Evolutionary conservation across 2,888 invertebrate species (phyloP), one percentile per base, ranked within the genome.

Genomic region (Amphipyra berbera): DNA sequence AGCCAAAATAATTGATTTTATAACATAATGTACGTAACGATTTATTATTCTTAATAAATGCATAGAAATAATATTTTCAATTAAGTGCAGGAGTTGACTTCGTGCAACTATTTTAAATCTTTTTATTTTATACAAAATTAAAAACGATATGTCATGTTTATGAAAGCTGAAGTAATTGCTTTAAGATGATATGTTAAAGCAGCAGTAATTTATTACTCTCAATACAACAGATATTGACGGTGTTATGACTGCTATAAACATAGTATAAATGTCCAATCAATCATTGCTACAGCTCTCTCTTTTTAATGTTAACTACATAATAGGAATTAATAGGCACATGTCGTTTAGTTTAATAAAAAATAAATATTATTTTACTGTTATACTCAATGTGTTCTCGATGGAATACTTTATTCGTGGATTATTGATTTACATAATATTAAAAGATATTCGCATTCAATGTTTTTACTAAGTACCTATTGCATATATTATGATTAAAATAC

Each of bases 201-300:
- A 5, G 21, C 13, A 42, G 49, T 59, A 44, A 71, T 76, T 60
- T 57, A 68, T 73, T 57, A 73, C 48, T 60, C 10, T 55, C 58
- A 58, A 68, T 61, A 58, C 48, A 66, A 66, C 55, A 66, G 27
- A 56, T 15, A 63, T 59, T 59, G 73, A 65, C 68, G 48, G 15
- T 52, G 38, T 63, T 74, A 66, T 73, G 63, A 66, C 49, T 42
- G 61, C 27, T 56, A 60, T 61, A 73, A 76, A 67, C 35, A 45
- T 35, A n/a, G 42, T 58, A 64, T 69, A 61, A 61, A 63, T 65
- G 49, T 14, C 13, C 52, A 33, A 68, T 76, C 63, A 64, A 76
- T 76, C 71, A 73, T 57, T 41, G 13, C 41, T 53, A 56, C 45
- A 52, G 46, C 61, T 76, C 76, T 76, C 74, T 66, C 60, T 76